phyloP scores from a whole-genome alignment of 2,888 invertebrate genomes.

The Pyrocoelia pectoralis region DNA sequence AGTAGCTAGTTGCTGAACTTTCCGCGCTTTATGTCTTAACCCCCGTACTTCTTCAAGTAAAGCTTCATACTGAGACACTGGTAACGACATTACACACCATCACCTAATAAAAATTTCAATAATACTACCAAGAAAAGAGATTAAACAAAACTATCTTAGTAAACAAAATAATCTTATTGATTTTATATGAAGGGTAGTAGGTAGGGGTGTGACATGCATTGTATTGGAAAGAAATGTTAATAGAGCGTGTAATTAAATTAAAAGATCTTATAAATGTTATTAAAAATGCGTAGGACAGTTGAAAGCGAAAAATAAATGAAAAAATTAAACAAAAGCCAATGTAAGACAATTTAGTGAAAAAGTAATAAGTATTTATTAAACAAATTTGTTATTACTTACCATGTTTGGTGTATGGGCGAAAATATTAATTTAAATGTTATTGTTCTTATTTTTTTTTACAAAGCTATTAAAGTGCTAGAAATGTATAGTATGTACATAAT shows the following conservation, averaged over 20 bases:
- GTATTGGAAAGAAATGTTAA: not conserved
- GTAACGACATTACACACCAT: constrained; percentile 63
- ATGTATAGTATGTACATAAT: no score
- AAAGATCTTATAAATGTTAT: not conserved
- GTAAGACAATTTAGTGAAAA: no score
- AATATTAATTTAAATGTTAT: no score
- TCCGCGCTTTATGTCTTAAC: constrained; percentile 66
- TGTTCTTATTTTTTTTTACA: no score
- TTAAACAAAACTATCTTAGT: not conserved
- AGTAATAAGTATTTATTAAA: no score
- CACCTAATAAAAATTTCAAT: constrained; percentile 40
- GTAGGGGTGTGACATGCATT: constrained; percentile 40
- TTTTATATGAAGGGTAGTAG: constrained; percentile 17
- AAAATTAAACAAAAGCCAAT: no score
- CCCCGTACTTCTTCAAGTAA: constrained; percentile 67
- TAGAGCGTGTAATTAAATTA: not conserved
- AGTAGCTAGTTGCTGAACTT: constrained; percentile 63
- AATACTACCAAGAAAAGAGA: not conserved
- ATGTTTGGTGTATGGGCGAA: no score
- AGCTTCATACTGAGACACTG: constrained; percentile 70
- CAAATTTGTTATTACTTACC: no score
- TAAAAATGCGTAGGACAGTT: not conserved
- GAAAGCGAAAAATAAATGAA: no score
- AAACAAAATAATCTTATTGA: constrained; percentile 25
- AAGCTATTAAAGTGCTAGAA: no score